Base-by-base conservation (phyloP, 2,113 vertebrate species). In the Corynorhinus townsendii region DNA sequence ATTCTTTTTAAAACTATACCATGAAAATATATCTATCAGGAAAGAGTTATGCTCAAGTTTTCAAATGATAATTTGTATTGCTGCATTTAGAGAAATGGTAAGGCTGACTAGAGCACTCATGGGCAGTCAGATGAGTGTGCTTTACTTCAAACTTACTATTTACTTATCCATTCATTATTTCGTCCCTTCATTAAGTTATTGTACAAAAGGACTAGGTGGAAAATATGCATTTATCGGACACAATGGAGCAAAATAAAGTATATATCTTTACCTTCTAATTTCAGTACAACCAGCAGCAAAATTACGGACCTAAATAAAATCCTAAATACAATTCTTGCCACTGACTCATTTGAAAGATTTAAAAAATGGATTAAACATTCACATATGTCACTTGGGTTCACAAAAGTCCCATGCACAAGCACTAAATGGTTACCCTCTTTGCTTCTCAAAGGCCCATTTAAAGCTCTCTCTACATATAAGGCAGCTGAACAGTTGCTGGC, bases 381-480 rank as follows among this genome's bases (percentile, higher is more conserved):
- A 4, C 4, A 24, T 47, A 43, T n/a, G 62, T 47, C 26, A 38
- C 4, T 62, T 86, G 8, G 4, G 28, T 71, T 95, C 56, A 83
- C 68, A 92, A 90, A 93, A 86, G 30, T 73, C 77, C 8, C 56
- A 45, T 5, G 17, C 22, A 40, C 11, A 62, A 28, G 56, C 82
- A 66, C 28, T 83, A 71, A 95, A 86, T 43, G 16, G 35, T 89
- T 95, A 89, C 66, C 68, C 26, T 45, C 59, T 68, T 77, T 68
- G n/a, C 90, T 91, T 91, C 76, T 83, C 43, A 86, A 43, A 86
- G 69, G 22, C 56, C 43, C 52, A n/a, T 76, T 93, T 80, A 81
- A 71, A 83, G 16, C 49, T 90, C 8, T 86, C 16, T 43, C 19
- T 91, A 11, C 35, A 28, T 71, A 6, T 75, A 33, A 81, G 33